These are phyloP conservation scores for Lingula anatina DNA, from an alignment of 2,888 invertebrate genomes.

Conservation along the genomic window DNA sequence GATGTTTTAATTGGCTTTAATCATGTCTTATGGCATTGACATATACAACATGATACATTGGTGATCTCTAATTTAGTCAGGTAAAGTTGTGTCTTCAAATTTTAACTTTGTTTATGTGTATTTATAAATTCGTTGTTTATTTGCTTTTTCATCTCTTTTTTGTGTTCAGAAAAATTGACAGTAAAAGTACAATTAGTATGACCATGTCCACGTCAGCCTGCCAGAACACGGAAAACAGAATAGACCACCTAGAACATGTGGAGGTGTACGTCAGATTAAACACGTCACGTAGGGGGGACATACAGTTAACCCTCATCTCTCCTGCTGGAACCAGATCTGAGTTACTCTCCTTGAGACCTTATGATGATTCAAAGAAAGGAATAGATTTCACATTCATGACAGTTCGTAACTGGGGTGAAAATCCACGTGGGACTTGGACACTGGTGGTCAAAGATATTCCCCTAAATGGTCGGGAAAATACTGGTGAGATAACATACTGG, in stretches of 20 bases:
- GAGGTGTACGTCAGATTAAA: slow-evolving; percentile 28
- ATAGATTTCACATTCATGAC: slow-evolving; percentile 46
- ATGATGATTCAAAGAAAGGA: slow-evolving; percentile 22
- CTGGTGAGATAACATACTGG: slow-evolving; percentile 11
- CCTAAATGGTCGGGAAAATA: slow-evolving; percentile 1
- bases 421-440: slow-evolving; percentile 38
- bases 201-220: slow-evolving; percentile 21
- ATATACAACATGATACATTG: too few species aligned
- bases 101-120: too few species aligned
- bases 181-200: slow-evolving; percentile 9
- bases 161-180: slow-evolving; percentile 14
- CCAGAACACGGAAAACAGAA: slow-evolving; percentile 8
- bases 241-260: slow-evolving; percentile 42
- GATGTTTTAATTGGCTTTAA: too few species aligned
- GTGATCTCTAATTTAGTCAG: too few species aligned
- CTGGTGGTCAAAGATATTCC: slow-evolving; percentile 28
- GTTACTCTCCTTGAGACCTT: slow-evolving; percentile 27
- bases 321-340: slow-evolving; percentile 37
- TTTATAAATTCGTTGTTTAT: too few species aligned
- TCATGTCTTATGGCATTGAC: too few species aligned
- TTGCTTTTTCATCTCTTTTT: too few species aligned
- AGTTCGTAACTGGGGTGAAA: slow-evolving; percentile 45
- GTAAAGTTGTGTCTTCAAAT: too few species aligned
- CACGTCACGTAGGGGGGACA: slow-evolving; percentile 31
- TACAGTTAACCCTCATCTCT: slow-evolving; percentile 34